Percentiles rank a stretch among this genome's conserved stretches.
These are phyloP conservation scores for Lordiphosa stackelbergi DNA, from an alignment of 1,140 invertebrate species.

Conservation along the genomic window DNA sequence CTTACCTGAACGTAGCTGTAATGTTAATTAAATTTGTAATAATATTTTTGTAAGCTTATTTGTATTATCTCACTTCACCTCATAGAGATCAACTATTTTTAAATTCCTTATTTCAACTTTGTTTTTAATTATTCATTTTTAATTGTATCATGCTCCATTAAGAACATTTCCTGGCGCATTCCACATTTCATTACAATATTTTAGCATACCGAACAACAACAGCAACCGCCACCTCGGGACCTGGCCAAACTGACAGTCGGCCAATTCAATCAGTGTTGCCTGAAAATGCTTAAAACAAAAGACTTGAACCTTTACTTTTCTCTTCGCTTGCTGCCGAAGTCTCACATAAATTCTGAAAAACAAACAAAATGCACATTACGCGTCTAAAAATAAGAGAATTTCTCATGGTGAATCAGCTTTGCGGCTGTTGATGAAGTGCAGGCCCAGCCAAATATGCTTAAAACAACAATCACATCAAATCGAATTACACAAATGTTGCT, in stretches of 20 bases:
- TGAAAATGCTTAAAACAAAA: slow-evolving; percentile 24
- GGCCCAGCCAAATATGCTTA: slow-evolving; percentile 27
- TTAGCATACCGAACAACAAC: not conserved
- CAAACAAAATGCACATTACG: slow-evolving; percentile 34
- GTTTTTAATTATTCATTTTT: slow-evolving; percentile 9
- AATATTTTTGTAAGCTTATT: too few species aligned
- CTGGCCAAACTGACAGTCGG: slow-evolving; percentile 16
- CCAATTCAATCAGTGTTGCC: slow-evolving; percentile 29
- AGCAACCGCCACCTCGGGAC: not conserved
- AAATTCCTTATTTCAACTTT: not conserved
- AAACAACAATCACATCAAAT: slow-evolving; percentile 41
- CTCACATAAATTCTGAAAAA: slow-evolving; percentile 43
- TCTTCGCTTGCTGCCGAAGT: not conserved
- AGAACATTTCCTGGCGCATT: slow-evolving; percentile 4
- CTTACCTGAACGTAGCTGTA: too few species aligned
- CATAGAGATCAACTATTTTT: too few species aligned
- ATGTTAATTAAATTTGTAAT: too few species aligned
- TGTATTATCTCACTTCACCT: too few species aligned
- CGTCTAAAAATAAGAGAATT: slow-evolving; percentile 56
- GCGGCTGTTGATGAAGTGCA: slow-evolving; percentile 27
- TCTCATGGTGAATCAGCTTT: slow-evolving; percentile 16
- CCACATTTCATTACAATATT: slow-evolving; percentile 4
- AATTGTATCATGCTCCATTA: not conserved
- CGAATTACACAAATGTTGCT: slow-evolving; percentile 37
- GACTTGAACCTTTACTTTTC: slow-evolving; percentile 3